phyloP scores from a whole-genome alignment of 2,113 vertebrate genomes.

The Solea solea region DNA sequence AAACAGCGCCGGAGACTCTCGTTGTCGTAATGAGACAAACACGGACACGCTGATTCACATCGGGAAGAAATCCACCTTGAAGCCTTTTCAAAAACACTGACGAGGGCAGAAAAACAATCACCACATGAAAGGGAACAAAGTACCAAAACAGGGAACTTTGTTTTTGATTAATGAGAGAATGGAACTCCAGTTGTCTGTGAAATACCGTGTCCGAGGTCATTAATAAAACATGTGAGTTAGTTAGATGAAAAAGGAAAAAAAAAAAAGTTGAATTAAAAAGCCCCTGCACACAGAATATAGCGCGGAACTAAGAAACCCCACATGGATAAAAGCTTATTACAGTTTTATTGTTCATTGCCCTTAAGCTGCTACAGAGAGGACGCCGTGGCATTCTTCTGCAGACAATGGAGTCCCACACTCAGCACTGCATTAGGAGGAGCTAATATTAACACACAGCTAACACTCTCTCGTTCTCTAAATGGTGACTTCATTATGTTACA shows the following conservation, averaged over 20 bases:
- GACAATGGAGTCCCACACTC: background rate
- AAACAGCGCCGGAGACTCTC: slow-evolving; percentile 20
- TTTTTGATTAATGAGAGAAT: slow-evolving; percentile 62
- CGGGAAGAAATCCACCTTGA: slow-evolving; percentile 3
- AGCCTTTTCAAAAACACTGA: slow-evolving; percentile 17
- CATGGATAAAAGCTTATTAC: slow-evolving; percentile 17
- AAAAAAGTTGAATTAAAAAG: slow-evolving; percentile 31
- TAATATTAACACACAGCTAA: background rate
- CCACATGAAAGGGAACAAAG: slow-evolving; percentile 38
- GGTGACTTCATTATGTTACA: background rate
- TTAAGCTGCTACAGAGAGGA: background rate
- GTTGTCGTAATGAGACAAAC: slow-evolving; percentile 41
- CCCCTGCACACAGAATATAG: slow-evolving; percentile 8
- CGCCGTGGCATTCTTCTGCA: background rate
- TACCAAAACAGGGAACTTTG: slow-evolving; percentile 41
- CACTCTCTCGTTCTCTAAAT: background rate
- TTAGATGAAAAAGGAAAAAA: slow-evolving; percentile 32
- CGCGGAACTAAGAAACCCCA: slow-evolving; percentile 3
- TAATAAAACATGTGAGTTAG: slow-evolving; percentile 57
- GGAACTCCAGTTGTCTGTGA: slow-evolving; percentile 57
- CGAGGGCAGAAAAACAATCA: background rate
- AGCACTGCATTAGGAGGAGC: background rate
- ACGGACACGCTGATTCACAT: slow-evolving; percentile 22
- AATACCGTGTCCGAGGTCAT: slow-evolving; percentile 52
- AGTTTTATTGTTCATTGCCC: slow-evolving; percentile 18